Percentiles rank a stretch among this genome's conserved stretches.
phyloP scores from a whole-genome alignment of 92 coral and sea anemone genomes.

The Actinernus sp. region DNA sequence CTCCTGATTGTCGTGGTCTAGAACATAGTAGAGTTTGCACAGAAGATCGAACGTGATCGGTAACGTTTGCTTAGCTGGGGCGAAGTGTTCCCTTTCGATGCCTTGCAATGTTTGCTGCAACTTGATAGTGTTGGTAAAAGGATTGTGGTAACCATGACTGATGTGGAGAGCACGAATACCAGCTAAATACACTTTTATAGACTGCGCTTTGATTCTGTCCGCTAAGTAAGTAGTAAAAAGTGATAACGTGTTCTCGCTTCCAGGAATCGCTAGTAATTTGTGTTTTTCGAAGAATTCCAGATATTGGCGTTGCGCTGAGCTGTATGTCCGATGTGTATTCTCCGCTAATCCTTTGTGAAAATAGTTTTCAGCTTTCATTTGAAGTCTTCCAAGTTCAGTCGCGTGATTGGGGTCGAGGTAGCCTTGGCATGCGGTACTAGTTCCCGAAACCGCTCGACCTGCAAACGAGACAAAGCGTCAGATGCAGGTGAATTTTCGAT shows the following conservation, averaged over 20 bases:
- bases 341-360: neutral
- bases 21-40: constrained; percentile 11
- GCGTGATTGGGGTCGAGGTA: constrained; percentile 8
- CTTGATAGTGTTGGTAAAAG: constrained; percentile 20
- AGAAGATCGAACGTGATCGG: constrained; percentile 57
- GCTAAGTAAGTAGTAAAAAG: constrained; percentile 41
- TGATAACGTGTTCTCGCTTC: constrained; percentile 20
- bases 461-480: constrained; percentile 64
- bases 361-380: constrained; percentile 8
- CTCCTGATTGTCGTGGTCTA: constrained; percentile 1
- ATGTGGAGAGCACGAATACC: constrained; percentile 59
- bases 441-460: constrained; percentile 27
- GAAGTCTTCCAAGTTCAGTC: neutral
- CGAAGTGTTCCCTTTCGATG: constrained; percentile 42
- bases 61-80: constrained; percentile 17
- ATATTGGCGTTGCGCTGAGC: constrained; percentile 53
- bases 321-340: constrained; percentile 40
- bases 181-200: constrained; percentile 45
- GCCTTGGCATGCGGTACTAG: constrained; percentile 30
- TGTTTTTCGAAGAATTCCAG: constrained; percentile 25
- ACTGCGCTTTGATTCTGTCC: constrained; percentile 18
- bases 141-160: constrained; percentile 35
- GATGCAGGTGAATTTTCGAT: constrained; percentile 9
- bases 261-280: constrained; percentile 19
- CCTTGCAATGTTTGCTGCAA: constrained; percentile 53